Conservation (phyloP, 2,797 vertebrate species). For the Triplophysa yarkandensis region DNA sequence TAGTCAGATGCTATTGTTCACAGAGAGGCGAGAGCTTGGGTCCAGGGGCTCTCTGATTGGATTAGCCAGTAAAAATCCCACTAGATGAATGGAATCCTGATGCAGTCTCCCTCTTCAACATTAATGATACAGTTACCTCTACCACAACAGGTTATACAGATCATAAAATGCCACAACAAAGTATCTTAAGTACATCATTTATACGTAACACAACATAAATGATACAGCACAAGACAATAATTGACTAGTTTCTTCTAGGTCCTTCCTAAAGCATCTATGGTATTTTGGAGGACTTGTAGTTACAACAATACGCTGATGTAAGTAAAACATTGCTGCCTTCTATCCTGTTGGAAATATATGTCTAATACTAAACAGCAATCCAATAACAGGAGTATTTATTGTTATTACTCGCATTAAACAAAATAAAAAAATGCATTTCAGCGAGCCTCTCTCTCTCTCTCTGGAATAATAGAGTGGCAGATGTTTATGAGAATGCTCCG, state of each 20-base stretch:
- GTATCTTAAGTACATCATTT: background rate
- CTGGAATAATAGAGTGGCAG: slow-evolving; percentile 58
- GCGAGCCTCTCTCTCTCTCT: slow-evolving; percentile 5
- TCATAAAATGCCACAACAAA: background rate
- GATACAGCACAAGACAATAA: background rate
- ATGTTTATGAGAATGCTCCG: slow-evolving; percentile 64
- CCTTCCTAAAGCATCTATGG: background rate
- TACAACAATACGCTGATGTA: background rate
- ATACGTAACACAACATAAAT: background rate
- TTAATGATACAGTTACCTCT: slow-evolving; percentile 15
- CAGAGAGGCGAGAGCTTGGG: slow-evolving; percentile 81
- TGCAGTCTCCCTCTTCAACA: slow-evolving; percentile 76
- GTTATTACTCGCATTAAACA: background rate
- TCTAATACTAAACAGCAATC: background rate
- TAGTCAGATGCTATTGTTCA: slow-evolving; percentile 88
- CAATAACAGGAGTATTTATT: background rate
- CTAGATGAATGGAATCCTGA: slow-evolving; percentile 92
- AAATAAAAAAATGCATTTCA: slow-evolving; percentile 3
- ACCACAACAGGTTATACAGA: background rate
- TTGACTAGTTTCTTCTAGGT: background rate
- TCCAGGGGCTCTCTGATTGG: slow-evolving; percentile 94
- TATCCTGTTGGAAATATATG: background rate
- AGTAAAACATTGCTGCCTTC: background rate
- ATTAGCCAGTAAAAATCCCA: slow-evolving; percentile 98
- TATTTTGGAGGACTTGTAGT: background rate